Evolutionary conservation across 2,888 invertebrate genomes (phyloP).

Genomic region (Caenorhabditis sp.): DNA sequence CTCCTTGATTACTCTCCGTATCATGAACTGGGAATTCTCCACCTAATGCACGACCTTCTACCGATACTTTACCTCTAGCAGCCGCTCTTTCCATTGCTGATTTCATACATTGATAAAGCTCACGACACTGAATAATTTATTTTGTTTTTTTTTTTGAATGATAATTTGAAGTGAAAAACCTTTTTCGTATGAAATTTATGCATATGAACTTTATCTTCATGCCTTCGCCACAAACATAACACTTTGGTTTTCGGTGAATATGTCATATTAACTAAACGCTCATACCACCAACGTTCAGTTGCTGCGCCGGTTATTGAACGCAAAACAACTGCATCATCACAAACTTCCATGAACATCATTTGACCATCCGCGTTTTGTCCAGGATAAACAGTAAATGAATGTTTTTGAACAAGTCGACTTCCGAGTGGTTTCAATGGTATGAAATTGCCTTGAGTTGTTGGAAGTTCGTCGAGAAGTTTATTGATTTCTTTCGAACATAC

Average conservation of each 20-base stretch:
- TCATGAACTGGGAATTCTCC: slow-evolving; percentile 99
- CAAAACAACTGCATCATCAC: slow-evolving; percentile 86
- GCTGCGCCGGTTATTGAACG: slow-evolving; percentile 75
- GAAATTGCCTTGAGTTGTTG: slow-evolving; percentile 89
- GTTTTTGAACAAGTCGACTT: slow-evolving; percentile 91
- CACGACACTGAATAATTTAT: slow-evolving; percentile 91
- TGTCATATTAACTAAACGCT: slow-evolving; percentile 97
- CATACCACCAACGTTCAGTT: slow-evolving; percentile 92
- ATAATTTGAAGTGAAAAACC: slow-evolving; percentile 75
- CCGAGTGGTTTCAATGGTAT: slow-evolving; percentile 94
- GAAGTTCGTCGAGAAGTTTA: slow-evolving; percentile 90
- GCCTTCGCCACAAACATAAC: slow-evolving; percentile 93
- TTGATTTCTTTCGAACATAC: slow-evolving; percentile 97
- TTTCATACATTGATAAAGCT: slow-evolving; percentile 96
- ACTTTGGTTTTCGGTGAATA: slow-evolving; percentile 90
- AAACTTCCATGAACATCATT: slow-evolving; percentile 77
- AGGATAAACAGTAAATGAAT: slow-evolving; percentile 96
- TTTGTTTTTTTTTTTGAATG: neutral
- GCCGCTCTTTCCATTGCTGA: slow-evolving; percentile 92
- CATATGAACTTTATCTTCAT: slow-evolving; percentile 83
- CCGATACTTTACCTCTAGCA: slow-evolving; percentile 76
- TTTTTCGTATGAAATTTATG: slow-evolving; percentile 99
- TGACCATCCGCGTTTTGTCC: slow-evolving; percentile 88
- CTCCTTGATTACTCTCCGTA: slow-evolving; percentile 94
- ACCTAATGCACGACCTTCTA: slow-evolving; percentile 75